Evolutionary conservation across 1,140 invertebrate genomes (phyloP).

Genomic region (Drosophila punjabiensis): DNA sequence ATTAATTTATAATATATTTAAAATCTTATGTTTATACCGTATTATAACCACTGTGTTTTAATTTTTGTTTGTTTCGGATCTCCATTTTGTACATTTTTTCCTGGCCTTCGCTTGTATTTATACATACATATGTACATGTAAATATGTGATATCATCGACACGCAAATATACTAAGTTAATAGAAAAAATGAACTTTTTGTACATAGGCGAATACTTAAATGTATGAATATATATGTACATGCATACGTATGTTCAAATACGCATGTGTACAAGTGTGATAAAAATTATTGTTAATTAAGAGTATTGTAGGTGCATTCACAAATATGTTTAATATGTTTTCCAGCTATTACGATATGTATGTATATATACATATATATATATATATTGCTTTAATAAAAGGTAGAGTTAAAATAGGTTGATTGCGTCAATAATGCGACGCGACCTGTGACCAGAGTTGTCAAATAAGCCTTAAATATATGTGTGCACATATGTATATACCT

Average conservation of each 20-base stretch:
- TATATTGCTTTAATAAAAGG: conserved; percentile 30
- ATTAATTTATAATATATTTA: not conserved
- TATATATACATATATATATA: not conserved
- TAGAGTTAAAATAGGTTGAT: conserved; percentile 75
- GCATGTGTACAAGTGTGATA: conserved; percentile 1
- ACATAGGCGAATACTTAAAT: not conserved
- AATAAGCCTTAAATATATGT: conserved; percentile 32
- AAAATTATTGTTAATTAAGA: not conserved
- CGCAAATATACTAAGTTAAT: conserved; percentile 25
- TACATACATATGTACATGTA: not conserved
- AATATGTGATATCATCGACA: conserved; percentile 8
- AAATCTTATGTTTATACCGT: not conserved
- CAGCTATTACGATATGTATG: not conserved
- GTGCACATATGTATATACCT: not conserved
- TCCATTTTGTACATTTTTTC: conserved; percentile 48
- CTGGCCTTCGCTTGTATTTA: conserved; percentile 22
- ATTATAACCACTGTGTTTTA: not conserved
- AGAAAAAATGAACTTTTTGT: not conserved
- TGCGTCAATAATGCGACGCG: conserved; percentile 67
- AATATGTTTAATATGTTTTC: not conserved
- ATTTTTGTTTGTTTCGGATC: conserved; percentile 16
- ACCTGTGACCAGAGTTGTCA: conserved; percentile 65
- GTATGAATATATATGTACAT: not conserved
- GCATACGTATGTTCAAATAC: conserved; percentile 10
- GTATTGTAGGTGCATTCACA: conserved; percentile 8